phyloP scores from a whole-genome alignment of 2,113 vertebrate genomes.

The Chaetodon auriga region DNA sequence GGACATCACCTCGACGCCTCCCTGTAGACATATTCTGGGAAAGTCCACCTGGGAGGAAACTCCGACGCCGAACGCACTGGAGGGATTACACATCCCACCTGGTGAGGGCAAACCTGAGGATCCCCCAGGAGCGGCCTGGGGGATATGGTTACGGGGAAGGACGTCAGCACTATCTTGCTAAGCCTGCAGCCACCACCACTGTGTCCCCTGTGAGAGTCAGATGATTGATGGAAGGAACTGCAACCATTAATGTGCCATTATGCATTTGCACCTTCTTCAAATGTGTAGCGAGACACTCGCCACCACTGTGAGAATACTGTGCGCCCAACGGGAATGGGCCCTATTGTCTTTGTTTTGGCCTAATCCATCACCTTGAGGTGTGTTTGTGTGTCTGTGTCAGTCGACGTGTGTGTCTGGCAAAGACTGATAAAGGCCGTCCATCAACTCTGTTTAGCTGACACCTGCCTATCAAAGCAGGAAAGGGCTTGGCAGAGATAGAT shows the following conservation, averaged over 20 bases:
- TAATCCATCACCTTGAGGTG: constrained; percentile 73
- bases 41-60: constrained; percentile 12
- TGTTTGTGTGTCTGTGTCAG: constrained; percentile 54
- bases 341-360: constrained; percentile 54
- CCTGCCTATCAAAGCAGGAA: constrained; percentile 70
- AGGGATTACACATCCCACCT: constrained; percentile 20
- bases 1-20: background rate
- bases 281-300: constrained; percentile 27
- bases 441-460: constrained; percentile 69
- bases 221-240: constrained; percentile 1
- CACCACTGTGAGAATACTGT: constrained; percentile 28
- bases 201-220: background rate
- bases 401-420: constrained; percentile 57
- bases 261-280: constrained; percentile 15
- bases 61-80: background rate
- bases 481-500: constrained; percentile 65
- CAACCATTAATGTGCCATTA: constrained; percentile 8
- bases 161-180: background rate
- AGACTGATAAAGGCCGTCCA: constrained; percentile 75
- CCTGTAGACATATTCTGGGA: background rate
- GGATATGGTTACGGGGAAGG: background rate
- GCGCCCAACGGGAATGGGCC: constrained; percentile 35
- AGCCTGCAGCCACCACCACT: background rate
- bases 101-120: constrained; percentile 1
- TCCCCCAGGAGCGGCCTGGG: background rate